phyloP scores from a whole-genome alignment of 1,140 invertebrate species.

The Piezodorus guildinii region DNA sequence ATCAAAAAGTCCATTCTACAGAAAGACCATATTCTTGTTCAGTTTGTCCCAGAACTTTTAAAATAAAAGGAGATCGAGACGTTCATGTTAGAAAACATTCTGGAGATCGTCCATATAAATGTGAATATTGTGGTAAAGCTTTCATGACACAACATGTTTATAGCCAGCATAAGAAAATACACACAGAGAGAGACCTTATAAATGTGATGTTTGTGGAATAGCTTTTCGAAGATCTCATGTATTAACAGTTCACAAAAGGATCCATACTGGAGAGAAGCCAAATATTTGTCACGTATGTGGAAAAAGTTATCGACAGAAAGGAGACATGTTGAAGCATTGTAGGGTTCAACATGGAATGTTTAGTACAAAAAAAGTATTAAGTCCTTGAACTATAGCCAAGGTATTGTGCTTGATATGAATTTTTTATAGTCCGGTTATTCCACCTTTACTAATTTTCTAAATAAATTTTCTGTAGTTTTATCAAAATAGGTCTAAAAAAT shows the following conservation, averaged over 20 bases:
- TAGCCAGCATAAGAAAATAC: slow-evolving; percentile 31
- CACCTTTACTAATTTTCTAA: too few relatives aligned
- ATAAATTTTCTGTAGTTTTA: too few relatives aligned
- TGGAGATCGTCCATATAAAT: slow-evolving; percentile 28
- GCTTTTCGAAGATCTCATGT: slow-evolving; percentile 29
- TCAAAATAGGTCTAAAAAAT: too few relatives aligned
- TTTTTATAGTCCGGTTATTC: too few relatives aligned
- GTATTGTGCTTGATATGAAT: too few relatives aligned
- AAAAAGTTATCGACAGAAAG: slow-evolving; percentile 36
- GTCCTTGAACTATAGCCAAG: too few relatives aligned
- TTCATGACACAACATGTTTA: slow-evolving; percentile 34
- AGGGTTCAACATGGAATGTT: slow-evolving; percentile 9
- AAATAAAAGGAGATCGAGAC: slow-evolving; percentile 27
- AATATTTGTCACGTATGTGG: slow-evolving; percentile 53
- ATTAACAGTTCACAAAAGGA: slow-evolving; percentile 28
- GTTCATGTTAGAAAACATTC: slow-evolving; percentile 28
- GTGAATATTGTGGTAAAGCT: slow-evolving; percentile 27
- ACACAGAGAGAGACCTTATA: slow-evolving; percentile 29
- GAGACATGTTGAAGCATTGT: slow-evolving; percentile 21
- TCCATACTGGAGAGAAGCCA: slow-evolving; percentile 56
- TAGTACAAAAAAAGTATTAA: not conserved
- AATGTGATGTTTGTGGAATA: slow-evolving; percentile 29
- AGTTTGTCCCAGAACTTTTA: slow-evolving; percentile 26
- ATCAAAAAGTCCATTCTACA: slow-evolving; percentile 36
- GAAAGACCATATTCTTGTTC: slow-evolving; percentile 42